Percentiles rank a stretch among this genome's conserved stretches.
These are phyloP conservation scores for Cylas formicarius DNA, from an alignment of 1,140 invertebrate species.

Conservation along the genomic window DNA sequence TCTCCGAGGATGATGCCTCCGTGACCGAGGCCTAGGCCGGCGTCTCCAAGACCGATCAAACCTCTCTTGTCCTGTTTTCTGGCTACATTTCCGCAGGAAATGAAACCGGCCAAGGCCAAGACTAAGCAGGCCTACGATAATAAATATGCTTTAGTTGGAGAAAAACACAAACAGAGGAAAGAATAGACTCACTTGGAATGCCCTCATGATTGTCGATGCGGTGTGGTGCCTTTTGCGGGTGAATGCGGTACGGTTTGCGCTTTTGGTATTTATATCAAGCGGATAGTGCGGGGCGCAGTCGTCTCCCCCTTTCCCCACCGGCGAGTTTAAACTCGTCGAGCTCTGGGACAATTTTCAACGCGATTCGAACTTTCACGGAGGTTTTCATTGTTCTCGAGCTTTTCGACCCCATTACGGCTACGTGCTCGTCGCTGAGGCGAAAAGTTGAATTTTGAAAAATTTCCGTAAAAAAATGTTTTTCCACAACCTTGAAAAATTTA, in stretches of 20 bases:
- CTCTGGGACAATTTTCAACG: no score
- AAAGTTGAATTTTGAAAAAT: no score
- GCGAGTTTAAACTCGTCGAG: no score
- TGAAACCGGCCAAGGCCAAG: slow-evolving; percentile 13
- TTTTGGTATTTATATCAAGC: slow-evolving; percentile 22
- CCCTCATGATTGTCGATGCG: slow-evolving; percentile 20
- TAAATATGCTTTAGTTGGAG: slow-evolving; percentile 7
- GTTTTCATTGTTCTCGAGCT: no score
- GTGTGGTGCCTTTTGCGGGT: slow-evolving; percentile 6
- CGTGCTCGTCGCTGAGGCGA: no score
- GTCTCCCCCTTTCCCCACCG: slow-evolving; percentile 6
- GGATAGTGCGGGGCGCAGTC: slow-evolving; percentile 8
- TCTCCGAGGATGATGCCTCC: slow-evolving; percentile 2
- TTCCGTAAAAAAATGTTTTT: no score
- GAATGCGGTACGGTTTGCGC: slow-evolving; percentile 11
- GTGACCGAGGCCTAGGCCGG: slow-evolving; percentile 12
- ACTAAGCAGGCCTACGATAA: slow-evolving; percentile 18
- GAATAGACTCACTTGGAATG: slow-evolving; percentile 23
- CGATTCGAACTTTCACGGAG: no score
- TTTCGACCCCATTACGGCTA: no score
- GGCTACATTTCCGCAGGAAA: slow-evolving; percentile 8
- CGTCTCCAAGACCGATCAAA: slow-evolving; percentile 19
- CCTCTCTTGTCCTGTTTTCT: slow-evolving; percentile 25
- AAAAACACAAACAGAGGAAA: slow-evolving; percentile 1
- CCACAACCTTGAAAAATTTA: no score